Base-by-base conservation (phyloP, 2,888 invertebrate genomes). In the Pammene aurita region DNA sequence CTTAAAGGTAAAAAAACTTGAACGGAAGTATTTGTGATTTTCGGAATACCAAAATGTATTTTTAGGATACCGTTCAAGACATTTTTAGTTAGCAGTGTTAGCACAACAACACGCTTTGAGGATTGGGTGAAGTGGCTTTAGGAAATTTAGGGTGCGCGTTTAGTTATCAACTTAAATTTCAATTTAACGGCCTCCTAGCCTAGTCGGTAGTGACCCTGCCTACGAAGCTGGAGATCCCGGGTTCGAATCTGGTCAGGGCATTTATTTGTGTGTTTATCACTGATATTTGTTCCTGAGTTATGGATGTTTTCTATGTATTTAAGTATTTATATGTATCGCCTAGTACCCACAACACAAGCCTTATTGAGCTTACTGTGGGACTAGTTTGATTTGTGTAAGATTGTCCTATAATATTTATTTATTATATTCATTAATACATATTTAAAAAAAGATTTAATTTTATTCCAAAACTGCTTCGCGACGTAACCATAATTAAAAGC, bases 21-120 rank as follows among this genome's bases (percentile, higher is more conserved):
- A 64, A 38, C 68, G 63, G 63, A 68, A 68, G 35, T 63, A 18
- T 67, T 46, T 57, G 50, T 38, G 38, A 63, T 63, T 63, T 18
- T 57, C 52, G 38, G 48, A 52, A 44, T 62, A 41, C 62, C 48
- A 50, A 41, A 26, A 52, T 62, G 38, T 62, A 62, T 62, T 52
- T 62, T 52, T 62, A 62, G 62, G 62, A 52, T 38, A 2, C 5
- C n/a, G 9, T 18, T 62, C 7, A 16, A 60, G 61, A 16, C 10
- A 13, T 61, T 38, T 60, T 58, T 60, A 10, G 9, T 38, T 38
- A 56, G 11, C 10, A 16, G n/a, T n/a, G 34, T 13, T 6, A 16
- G 7, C 13, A 61, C 7, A 35, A 61, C n/a, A 11, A n/a, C 11
- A 60, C n/a, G 11, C 34, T 44, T 58, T 26, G 10, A 26, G 46